Evolutionary conservation across 2,888 invertebrate species (phyloP), one percentile per base, ranked within the genome.

Genomic region (Polylopha cassiicola): DNA sequence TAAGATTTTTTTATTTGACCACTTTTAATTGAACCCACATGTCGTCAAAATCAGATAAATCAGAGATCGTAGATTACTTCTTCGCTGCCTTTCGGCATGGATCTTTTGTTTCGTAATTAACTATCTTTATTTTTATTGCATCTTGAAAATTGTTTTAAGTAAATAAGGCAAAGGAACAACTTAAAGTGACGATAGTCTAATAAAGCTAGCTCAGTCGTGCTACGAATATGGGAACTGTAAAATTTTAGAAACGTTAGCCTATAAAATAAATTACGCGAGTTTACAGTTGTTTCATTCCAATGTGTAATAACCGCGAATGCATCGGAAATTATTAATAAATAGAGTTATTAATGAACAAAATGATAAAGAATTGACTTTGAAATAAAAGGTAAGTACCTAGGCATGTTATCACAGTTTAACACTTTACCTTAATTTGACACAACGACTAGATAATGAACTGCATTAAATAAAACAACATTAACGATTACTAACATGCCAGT

Each of bases 11-110:
- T 53, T 47, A 43, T 60, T 54, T 58, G 68, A 72, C 65, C 61
- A 61, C 50, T 61, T 63, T 77, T 81, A 79, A 80, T 78, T 77
- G 77, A 68, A 58, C 63, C 68, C 78, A 78, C 75, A 73, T 77
- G 77, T 73, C 65, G 48, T 52, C 55, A 53, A 62, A 70, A 77
- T 78, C 77, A 54, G 65, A 63, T 68, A 53, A 65, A 73, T 71
- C 66, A 43, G 53, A 67, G 74, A 77, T 77, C 51, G 46, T 47
- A 66, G 74, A 76, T 74, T 71, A 57, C 51, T 41, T 43, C 53
- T 53, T 60, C 55, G 61, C 55, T 53, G 47, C 46, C 51, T 21
- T 30, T 36, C 18, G 30, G 39, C 30, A 30, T 36, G 34, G 33
- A n/a, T 10, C 26, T 41, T 41, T 41, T 36, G 30, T 41, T 36